Conservation (phyloP, 2,797 vertebrate species). For the Paramormyrops hopkinsi region DNA sequence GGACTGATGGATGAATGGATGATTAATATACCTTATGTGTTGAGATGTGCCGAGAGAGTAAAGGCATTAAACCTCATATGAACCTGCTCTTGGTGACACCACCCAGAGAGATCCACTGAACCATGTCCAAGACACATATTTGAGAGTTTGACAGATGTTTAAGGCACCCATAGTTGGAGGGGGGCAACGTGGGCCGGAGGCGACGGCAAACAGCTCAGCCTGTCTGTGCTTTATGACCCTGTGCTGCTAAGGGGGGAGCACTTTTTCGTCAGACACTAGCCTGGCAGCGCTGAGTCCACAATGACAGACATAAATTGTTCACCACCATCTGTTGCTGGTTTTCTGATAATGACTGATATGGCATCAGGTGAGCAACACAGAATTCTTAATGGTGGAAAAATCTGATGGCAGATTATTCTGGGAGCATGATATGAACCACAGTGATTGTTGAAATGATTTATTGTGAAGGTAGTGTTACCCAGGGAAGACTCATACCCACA, state of each 20-base stretch:
- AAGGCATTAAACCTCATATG: not conserved
- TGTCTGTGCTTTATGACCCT: not conserved
- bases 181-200: not conserved
- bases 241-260: not conserved
- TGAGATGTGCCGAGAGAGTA: not conserved
- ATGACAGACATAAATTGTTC: slow-evolving; percentile 6
- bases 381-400: not conserved
- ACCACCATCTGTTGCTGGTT: not conserved
- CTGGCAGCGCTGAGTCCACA: not conserved
- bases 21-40: not conserved
- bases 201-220: not conserved
- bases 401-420: not conserved
- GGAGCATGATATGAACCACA: no score
- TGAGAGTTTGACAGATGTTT: not conserved
- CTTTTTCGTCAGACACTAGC: not conserved
- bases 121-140: not conserved
- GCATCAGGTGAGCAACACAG: not conserved
- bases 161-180: not conserved
- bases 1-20: not conserved
- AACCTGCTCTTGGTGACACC: not conserved
- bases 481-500: not conserved
- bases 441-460: not conserved
- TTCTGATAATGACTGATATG: slow-evolving; percentile 12
- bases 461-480: not conserved
- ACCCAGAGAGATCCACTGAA: not conserved